Evolutionary conservation across 2,888 invertebrate species (phyloP).

Genomic region (Hypselothyrea guttata): DNA sequence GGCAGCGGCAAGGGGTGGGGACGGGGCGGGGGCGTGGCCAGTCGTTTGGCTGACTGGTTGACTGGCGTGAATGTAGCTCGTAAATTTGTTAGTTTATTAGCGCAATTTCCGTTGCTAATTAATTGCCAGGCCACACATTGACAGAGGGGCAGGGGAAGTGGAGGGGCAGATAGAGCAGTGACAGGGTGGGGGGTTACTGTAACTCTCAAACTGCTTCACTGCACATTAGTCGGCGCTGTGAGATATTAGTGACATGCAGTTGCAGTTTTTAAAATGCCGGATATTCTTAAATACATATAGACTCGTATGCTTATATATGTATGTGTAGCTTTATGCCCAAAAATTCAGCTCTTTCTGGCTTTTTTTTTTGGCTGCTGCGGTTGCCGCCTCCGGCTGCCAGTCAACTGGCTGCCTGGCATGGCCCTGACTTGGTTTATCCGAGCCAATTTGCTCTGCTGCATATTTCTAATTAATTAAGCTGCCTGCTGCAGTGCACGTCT

Average conservation of each 20-base stretch:
- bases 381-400: slow-evolving; percentile 25
- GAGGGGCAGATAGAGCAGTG: too few species aligned
- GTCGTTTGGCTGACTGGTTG: slow-evolving; percentile 1
- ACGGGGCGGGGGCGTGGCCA: slow-evolving; percentile 25
- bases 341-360: too few species aligned
- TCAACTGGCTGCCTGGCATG: slow-evolving; percentile 26
- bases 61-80: slow-evolving; percentile 72
- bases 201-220: slow-evolving; percentile 31
- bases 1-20: slow-evolving; percentile 17
- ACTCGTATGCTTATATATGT: too few species aligned
- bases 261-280: slow-evolving; percentile 58
- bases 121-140: slow-evolving; percentile 62
- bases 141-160: slow-evolving; percentile 15
- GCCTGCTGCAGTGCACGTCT: slow-evolving; percentile 47
- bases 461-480: slow-evolving; percentile 71
- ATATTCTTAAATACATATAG: slow-evolving; percentile 23
- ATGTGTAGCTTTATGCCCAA: too few species aligned
- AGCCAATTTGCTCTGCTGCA: slow-evolving; percentile 64
- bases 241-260: slow-evolving; percentile 68
- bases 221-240: slow-evolving; percentile 5
- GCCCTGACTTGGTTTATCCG: slow-evolving; percentile 27
- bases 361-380: slow-evolving; percentile 4
- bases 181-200: slow-evolving; percentile 4
- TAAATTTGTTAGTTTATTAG: slow-evolving; percentile 78
- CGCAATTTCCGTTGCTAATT: slow-evolving; percentile 76